Evolutionary conservation across 1,140 invertebrate species (phyloP), one percentile per base, ranked within the genome.

Genomic region (Thaumetopoea pityocampa): DNA sequence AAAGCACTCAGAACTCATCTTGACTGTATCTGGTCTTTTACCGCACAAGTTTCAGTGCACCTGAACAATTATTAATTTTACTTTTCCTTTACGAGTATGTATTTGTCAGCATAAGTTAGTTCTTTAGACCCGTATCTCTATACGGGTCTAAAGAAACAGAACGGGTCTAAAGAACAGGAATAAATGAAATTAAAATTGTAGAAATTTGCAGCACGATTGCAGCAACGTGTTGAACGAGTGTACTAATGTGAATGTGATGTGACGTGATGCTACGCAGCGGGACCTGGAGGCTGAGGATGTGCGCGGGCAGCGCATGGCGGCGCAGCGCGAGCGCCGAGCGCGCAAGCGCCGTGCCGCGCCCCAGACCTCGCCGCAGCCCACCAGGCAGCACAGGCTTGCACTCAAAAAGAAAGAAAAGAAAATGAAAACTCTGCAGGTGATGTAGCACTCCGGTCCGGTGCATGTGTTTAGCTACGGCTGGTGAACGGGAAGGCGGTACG

Each of bases 391-490:
- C 32, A 60, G 60, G 7, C 44, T 65, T 0, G 35, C 57, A 0
- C 52, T 67, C 3, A 73, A 70, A 32, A 69, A 66, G 24, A 67
- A 70, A 16, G 66, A 45, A 0, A 68, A 66, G 18, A 66, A 64
- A 32, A 12, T 43, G 6, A 63, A 64, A 38, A 45, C 51, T 11
- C 12, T 30, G 2, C 51, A 69, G 54, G 67, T 57, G 19, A 23
- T 36, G 14, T 10, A 16, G 47, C 51, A 90, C 88, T n/a, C 86
- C 87, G 50, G 89, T 87, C 2, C 72, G 74, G 19, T 89, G 87
- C 36, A 61, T 85, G 36, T 91, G 16, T 69, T 91, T 16, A 86
- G 83, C 43, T 84, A 0, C 48, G 90, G 37, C 51, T 90, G 22
- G 19, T 20, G 9, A 35, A 26, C 35, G 26, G 24, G 4, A 27